These are phyloP conservation scores for Acrobasis consociella DNA, from an alignment of 2,888 invertebrate species.

Conservation along the genomic window DNA sequence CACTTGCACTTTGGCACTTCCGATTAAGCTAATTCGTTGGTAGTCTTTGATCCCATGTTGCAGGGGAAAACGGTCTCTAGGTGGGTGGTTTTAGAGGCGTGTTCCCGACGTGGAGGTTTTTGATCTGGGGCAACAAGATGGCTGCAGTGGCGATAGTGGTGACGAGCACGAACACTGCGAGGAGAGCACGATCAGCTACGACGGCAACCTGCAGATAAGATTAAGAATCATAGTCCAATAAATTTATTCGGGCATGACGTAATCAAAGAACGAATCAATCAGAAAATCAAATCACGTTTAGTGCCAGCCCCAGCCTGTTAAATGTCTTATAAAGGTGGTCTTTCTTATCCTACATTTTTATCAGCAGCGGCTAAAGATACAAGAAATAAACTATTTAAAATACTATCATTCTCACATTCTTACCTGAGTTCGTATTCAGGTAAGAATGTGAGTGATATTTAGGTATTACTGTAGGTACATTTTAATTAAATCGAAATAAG, in stretches of 20 bases:
- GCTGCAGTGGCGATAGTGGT: conserved; percentile 91
- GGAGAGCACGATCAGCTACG: conserved; percentile 90
- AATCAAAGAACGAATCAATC: too few relatives aligned
- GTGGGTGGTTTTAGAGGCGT: conserved; percentile 73
- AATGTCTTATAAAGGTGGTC: too few relatives aligned
- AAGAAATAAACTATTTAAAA: too few relatives aligned
- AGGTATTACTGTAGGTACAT: background rate
- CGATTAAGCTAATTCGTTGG: conserved; percentile 37
- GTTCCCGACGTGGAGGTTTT: conserved; percentile 77
- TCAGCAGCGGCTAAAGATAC: too few relatives aligned
- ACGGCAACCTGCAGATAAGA: conserved; percentile 83
- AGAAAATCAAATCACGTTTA: too few relatives aligned
- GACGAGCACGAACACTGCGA: conserved; percentile 89
- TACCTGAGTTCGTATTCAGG: too few relatives aligned
- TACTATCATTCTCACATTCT: too few relatives aligned
- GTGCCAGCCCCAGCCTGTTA: too few relatives aligned
- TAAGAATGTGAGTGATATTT: too few relatives aligned
- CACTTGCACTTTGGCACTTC: conserved; percentile 31
- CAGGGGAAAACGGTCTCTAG: conserved; percentile 43
- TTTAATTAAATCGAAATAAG: background rate
- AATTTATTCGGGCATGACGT: too few relatives aligned
- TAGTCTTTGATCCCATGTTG: conserved; percentile 24
- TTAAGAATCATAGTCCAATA: too few relatives aligned
- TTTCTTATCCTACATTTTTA: too few relatives aligned
- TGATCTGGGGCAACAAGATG: conserved; percentile 86